Evolutionary conservation across 2,888 invertebrate genomes (phyloP), one percentile per base, ranked within the genome.

Genomic region (Tromatobia lineatoria): DNA sequence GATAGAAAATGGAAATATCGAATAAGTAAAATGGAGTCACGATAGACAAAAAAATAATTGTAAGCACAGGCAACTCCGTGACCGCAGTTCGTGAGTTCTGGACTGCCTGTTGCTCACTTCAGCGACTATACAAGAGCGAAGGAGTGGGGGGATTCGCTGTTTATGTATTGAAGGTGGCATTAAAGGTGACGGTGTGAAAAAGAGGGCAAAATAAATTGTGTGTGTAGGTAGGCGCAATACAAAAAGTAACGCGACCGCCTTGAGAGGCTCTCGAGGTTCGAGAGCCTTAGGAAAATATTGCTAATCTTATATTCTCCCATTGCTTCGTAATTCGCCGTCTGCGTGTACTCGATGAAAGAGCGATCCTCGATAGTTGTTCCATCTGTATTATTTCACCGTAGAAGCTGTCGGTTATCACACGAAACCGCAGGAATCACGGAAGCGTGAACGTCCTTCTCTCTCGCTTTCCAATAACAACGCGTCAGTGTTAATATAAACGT

Each of bases 321-420:
- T 64, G 15, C 38, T 42, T 15, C 13, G 25, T 8, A 50, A 10
- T 52, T 54, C 70, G 29, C 54, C 34, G 8, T 23, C 23, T 20
- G 6, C 45, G 13, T 54, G 59, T 61, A 42, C 45, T 59, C 42
- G 11, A 73, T 42, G 11, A 23, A 29, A 34, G 23, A 59, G 13
- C 18, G 15, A 45, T 18, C 3, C 2, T 3, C 52, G 20, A 57
- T 57, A 34, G 25, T 10, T 11, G 11, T 13, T 54, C 29, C 57
- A 29, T 42, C 11, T 6, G n/a, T 34, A 4, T 38, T 50, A n/a
- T 71, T 45, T 45, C 59, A 18, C 18, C 8, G 13, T 18, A 34
- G 54, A 42, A 6, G 23, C 25, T 20, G 42, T 76, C 54, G 61
- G 42, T 76, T 81, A 75, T 81, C 81, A 81, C 76, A 71, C 66